These are phyloP conservation scores for Trachelus tabidus DNA, from an alignment of 2,888 invertebrate species.

Conservation along the genomic window DNA sequence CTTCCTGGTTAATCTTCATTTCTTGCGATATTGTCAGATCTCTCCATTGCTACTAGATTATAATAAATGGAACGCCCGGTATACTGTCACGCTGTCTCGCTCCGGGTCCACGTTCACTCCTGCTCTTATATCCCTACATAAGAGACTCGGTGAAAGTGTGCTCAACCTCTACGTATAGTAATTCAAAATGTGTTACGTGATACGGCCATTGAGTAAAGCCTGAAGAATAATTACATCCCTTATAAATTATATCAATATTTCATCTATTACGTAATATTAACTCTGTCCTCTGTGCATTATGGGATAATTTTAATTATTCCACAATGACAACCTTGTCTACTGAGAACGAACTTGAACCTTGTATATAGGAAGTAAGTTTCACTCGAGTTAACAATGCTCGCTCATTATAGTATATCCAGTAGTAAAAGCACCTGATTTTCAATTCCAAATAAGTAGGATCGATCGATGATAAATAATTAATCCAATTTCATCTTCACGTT, in stretches of 20 bases:
- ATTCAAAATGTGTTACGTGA: background rate
- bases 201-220: background rate
- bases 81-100: too few species aligned
- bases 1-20: too few species aligned
- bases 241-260: background rate
- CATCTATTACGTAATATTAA: background rate
- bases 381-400: background rate
- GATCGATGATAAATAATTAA: background rate
- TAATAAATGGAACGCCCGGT: too few species aligned
- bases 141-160: conserved; percentile 3
- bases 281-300: background rate
- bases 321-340: background rate
- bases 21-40: too few species aligned
- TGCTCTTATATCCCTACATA: background rate
- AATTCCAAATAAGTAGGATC: background rate
- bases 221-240: background rate
- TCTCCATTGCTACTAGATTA: too few species aligned
- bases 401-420: background rate
- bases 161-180: background rate
- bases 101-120: background rate
- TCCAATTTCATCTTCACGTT: background rate
- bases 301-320: background rate
- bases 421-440: background rate
- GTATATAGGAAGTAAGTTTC: background rate
- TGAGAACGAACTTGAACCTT: background rate